Conservation (phyloP, 2,113 vertebrate species). For the Hippotragus niger region DNA sequence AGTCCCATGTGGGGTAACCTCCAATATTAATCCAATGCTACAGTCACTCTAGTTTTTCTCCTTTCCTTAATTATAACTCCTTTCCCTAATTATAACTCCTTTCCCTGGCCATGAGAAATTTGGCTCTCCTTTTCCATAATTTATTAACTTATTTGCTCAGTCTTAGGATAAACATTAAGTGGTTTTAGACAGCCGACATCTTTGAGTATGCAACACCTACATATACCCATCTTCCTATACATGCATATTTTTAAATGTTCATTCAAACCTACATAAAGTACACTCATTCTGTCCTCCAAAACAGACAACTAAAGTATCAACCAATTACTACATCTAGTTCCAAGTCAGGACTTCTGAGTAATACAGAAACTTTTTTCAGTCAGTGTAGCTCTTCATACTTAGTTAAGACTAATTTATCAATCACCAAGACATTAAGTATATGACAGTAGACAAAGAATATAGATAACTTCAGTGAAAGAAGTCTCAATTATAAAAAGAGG, state of each 20-base stretch:
- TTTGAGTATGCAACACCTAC: not conserved
- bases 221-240: not conserved
- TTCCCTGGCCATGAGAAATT: not conserved
- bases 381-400: not conserved
- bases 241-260: not conserved
- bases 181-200: not conserved
- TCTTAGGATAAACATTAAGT: not conserved
- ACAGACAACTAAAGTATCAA: not conserved
- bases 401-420: not conserved
- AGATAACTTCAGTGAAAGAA: not conserved
- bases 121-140: not conserved
- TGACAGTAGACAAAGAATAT: not conserved
- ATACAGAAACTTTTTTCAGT: not conserved
- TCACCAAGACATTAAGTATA: not conserved
- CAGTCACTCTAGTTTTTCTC: not conserved
- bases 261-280: not conserved
- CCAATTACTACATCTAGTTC: not conserved
- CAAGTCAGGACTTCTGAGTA: not conserved
- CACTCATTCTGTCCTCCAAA: not conserved
- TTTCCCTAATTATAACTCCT: not conserved
- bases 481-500: not conserved
- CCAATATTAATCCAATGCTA: not conserved
- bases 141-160: not conserved
- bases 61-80: not conserved
- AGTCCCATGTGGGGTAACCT: not conserved